Conservation (phyloP, 2,888 invertebrate genomes). For the Drosophila lutescens region DNA sequence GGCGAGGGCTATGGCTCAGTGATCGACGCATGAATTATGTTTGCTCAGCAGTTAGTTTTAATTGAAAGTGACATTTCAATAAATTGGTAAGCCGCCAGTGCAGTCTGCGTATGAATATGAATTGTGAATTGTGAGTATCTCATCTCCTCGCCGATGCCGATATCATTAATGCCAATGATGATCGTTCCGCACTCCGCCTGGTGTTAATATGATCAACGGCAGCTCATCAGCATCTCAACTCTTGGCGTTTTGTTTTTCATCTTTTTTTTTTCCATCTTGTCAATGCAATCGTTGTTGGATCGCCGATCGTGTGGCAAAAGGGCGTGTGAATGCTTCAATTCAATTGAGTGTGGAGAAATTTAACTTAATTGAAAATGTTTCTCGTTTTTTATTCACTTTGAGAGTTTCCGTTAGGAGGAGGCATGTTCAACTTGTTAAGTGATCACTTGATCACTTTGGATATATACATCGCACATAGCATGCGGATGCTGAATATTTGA, state of each 20-base stretch:
- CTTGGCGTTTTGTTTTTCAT: slow-evolving; percentile 38
- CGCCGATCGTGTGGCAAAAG: slow-evolving; percentile 75
- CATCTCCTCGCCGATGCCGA: slow-evolving; percentile 22
- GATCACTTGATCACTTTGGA: slow-evolving; percentile 43
- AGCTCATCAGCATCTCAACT: slow-evolving; percentile 77
- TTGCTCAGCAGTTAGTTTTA: slow-evolving; percentile 78
- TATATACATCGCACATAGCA: background rate
- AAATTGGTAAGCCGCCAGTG: slow-evolving; percentile 68
- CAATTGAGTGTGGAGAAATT: slow-evolving; percentile 62
- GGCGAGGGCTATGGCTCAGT: slow-evolving; percentile 13
- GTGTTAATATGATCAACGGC: slow-evolving; percentile 78
- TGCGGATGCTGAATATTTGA: slow-evolving; percentile 35
- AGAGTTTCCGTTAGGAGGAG: slow-evolving; percentile 53
- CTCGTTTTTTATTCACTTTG: slow-evolving; percentile 56
- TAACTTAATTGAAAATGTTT: slow-evolving; percentile 69
- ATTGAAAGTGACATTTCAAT: slow-evolving; percentile 81
- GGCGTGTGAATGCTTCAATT: slow-evolving; percentile 73
- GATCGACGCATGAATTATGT: slow-evolving; percentile 73
- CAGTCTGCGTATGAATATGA: slow-evolving; percentile 31
- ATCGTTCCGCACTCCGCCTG: slow-evolving; percentile 43
- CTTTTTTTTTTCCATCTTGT: background rate
- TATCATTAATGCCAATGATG: slow-evolving; percentile 47
- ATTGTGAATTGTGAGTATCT: slow-evolving; percentile 31
- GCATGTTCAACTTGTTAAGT: slow-evolving; percentile 43
- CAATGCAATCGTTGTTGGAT: slow-evolving; percentile 23